Evolutionary conservation across 1,140 invertebrate species (phyloP), one percentile per base, ranked within the genome.

Genomic region (Micrasema longulum): DNA sequence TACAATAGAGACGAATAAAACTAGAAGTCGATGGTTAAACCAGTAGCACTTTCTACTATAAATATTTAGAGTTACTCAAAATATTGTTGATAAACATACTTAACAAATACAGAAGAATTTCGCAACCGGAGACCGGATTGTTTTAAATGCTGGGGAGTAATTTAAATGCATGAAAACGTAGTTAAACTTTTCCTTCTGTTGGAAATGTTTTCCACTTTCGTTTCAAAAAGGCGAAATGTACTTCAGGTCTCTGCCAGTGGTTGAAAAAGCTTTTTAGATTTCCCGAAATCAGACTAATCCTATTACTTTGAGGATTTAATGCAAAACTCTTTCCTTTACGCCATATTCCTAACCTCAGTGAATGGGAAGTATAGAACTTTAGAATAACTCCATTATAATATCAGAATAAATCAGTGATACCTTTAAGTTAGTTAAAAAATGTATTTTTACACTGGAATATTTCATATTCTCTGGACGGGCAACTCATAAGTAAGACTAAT

Each of bases 301-400:
- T 74, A 74, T 74, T 74, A 74, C 69, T 71, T 74, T 71, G 71
- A 74, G 64, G 69, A 74, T 74, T 74, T 74, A 74, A 74, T 74
- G 73, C 65, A 74, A 74, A 74, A 71, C 60, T 38, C 48, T n/a
- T n/a, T 16, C 14, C 31, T 72, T 31, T 65, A 62, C 16, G 45
- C 45, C 16, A 67, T 38, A 67, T 47, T 35, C 50, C 63, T 31
- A 43, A 43, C 16, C 20, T 9, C n/a, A 3, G 26, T 20, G 18
- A 53, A 22, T 23, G 26, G n/a, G 53, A 7, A 31, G 26, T 31
- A 16, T 16, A 22, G 0, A n/a, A 26, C n/a, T 41, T 3, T n/a
- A 45, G 4, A 6, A n/a, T 45, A 45, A 6, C n/a, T n/a, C 9
- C 18, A 14, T 45, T 14, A 5, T 16, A 14, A 16, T 45, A 45